Conservation (phyloP, 2,797 vertebrate genomes). For the Clamator glandarius region DNA sequence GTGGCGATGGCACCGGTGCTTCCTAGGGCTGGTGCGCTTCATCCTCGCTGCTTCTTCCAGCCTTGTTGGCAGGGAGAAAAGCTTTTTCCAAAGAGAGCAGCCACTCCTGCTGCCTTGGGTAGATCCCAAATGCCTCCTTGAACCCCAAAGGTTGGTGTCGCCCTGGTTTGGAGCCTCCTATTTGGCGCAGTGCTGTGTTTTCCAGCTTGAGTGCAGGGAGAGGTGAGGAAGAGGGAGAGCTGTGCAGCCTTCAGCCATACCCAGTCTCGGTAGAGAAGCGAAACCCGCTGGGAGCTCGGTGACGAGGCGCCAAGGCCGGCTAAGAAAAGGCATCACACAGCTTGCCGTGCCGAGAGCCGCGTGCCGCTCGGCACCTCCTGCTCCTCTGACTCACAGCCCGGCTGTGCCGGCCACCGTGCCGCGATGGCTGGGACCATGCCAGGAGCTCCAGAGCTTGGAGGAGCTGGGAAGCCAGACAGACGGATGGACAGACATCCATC, state of each 20-base stretch:
- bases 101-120: fast-evolving
- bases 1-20: background rate
- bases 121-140: background rate
- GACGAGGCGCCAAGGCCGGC: too few species aligned
- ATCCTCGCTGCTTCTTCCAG: background rate
- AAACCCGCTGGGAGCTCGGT: background rate
- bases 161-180: background rate
- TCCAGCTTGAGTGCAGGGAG: fast-evolving
- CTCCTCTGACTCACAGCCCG: background rate
- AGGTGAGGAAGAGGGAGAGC: background rate
- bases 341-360: background rate
- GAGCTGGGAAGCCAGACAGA: background rate
- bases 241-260: background rate
- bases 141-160: background rate
- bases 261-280: fast-evolving
- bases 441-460: background rate
- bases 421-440: background rate
- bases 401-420: background rate
- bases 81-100: background rate
- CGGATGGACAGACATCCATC: too few species aligned
- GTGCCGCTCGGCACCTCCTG: background rate
- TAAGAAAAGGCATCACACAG: background rate
- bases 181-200: background rate
- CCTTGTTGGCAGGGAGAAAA: background rate
- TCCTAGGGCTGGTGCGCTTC: background rate